Evolutionary conservation across 2,797 vertebrate species (phyloP).

Genomic region (Tenualosa ilisha): DNA sequence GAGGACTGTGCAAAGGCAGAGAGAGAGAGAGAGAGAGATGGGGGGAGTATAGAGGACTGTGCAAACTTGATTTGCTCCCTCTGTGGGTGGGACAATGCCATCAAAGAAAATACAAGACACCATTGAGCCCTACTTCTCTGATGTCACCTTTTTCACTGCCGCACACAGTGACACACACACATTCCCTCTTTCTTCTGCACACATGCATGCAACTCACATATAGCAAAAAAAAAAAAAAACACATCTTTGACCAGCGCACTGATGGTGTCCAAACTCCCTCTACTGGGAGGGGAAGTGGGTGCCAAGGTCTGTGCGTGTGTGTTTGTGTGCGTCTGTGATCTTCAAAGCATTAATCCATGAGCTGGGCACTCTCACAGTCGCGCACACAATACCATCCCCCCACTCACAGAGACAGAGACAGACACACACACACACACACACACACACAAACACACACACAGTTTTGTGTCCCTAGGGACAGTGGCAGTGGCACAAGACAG

Average conservation of each 20-base stretch:
- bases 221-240: not conserved
- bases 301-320: not conserved
- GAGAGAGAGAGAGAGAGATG: no score
- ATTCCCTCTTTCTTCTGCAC: not conserved
- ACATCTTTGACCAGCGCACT: not conserved
- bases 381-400: not conserved
- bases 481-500: not conserved
- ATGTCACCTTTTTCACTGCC: not conserved
- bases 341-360: not conserved
- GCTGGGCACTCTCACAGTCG: not conserved
- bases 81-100: not conserved
- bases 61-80: conserved; percentile 7
- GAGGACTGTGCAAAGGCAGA: no score
- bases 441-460: not conserved
- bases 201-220: not conserved
- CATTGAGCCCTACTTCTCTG: not conserved
- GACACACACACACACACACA: not conserved
- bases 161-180: not conserved
- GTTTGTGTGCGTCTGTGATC: not conserved
- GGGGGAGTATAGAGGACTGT: not conserved
- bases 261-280: not conserved
- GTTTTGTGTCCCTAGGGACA: not conserved
- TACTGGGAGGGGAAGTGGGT: not conserved
- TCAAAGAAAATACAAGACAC: not conserved
- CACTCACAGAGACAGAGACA: not conserved